Conservation (phyloP, 2,888 invertebrate genomes). For the Microctonus brassicae region DNA sequence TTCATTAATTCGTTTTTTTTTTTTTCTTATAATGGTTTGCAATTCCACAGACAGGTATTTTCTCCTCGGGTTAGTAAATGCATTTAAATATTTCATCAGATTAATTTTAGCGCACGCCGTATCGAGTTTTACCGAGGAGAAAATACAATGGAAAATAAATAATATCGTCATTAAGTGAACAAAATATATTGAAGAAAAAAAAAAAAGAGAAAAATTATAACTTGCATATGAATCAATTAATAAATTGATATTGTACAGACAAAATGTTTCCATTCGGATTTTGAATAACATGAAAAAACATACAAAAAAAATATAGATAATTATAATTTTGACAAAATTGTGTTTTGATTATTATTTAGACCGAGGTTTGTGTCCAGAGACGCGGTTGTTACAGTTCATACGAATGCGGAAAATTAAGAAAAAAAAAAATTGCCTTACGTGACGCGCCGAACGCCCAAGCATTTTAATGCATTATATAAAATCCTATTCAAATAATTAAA, state of each 20-base stretch:
- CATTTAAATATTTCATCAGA: not conserved
- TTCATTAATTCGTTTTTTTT: constrained; percentile 26
- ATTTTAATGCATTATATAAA: constrained; percentile 52
- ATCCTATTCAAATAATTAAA: constrained; percentile 33
- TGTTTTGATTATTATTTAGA: constrained; percentile 43
- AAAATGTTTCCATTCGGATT: constrained; percentile 57
- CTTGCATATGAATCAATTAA: constrained; percentile 39
- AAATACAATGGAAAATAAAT: constrained; percentile 30
- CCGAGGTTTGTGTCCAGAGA: constrained; percentile 54
- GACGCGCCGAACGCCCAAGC: constrained; percentile 57
- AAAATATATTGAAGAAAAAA: constrained; percentile 43
- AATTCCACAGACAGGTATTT: constrained; percentile 4
- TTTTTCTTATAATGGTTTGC: not conserved
- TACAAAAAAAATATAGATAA: constrained; percentile 61
- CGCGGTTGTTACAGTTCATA: constrained; percentile 47
- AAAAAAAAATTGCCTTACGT: constrained; percentile 38
- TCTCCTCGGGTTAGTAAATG: not conserved
- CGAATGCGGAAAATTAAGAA: not conserved
- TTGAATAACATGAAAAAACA: constrained; percentile 51
- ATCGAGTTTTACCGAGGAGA: constrained; percentile 24
- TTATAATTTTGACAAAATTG: constrained; percentile 62
- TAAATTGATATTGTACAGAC: constrained; percentile 64
- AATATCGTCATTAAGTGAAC: constrained; percentile 18
- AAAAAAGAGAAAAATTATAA: constrained; percentile 36
- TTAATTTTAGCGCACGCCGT: constrained; percentile 15